A percentile compares a stretch with the other conserved stretches of the same genome.
These are phyloP conservation scores for Standfussiana lucernea DNA, from an alignment of 2,888 invertebrate species.

Conservation along the genomic window DNA sequence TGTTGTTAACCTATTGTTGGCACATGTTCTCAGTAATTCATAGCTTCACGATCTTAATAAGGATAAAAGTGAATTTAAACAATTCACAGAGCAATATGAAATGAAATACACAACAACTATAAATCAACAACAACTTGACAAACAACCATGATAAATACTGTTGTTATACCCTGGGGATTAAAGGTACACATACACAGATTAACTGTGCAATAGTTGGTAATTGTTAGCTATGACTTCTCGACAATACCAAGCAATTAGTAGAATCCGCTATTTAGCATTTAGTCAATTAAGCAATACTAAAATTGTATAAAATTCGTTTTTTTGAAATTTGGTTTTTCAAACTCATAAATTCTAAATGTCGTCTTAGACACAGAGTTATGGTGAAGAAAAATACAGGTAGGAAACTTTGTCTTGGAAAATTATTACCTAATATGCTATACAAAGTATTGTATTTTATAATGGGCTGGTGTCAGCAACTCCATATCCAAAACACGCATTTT, in stretches of 20 bases:
- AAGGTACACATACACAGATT: neutral
- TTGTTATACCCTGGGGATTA: neutral
- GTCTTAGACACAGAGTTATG: neutral
- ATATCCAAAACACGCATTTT: neutral
- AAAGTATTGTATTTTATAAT: too few species aligned
- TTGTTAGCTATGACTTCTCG: neutral
- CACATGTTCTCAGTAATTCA: slow-evolving; percentile 3
- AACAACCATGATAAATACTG: neutral
- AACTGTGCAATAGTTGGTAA: too few species aligned
- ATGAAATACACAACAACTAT: neutral
- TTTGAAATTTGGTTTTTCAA: neutral
- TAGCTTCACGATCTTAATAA: neutral
- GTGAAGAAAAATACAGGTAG: neutral
- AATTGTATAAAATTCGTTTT: neutral
- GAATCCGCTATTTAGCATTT: neutral
- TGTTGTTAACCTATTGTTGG: too few species aligned
- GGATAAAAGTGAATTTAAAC: slow-evolving; percentile 8
- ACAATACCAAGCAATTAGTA: neutral
- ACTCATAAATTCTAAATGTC: too few species aligned
- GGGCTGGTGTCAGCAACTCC: neutral
- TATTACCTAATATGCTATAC: too few species aligned
- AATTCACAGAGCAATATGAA: neutral
- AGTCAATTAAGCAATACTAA: neutral
- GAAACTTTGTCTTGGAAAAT: neutral
- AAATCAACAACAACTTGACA: neutral